Percentiles rank a stretch among this genome's conserved stretches.
phyloP scores from a whole-genome alignment of 2,113 vertebrate species.

The Bostrychus sinensis region DNA sequence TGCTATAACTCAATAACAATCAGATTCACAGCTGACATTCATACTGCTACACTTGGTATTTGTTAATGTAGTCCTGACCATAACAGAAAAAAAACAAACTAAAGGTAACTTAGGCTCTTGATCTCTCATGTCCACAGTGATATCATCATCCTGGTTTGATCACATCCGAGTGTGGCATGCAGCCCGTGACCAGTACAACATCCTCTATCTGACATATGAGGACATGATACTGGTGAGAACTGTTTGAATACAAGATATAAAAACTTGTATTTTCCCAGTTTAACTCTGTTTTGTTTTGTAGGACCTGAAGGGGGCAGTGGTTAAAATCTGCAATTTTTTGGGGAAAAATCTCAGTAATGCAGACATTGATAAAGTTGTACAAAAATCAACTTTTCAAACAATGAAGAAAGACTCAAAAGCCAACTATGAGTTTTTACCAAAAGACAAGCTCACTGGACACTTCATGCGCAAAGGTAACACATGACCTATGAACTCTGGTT shows the following conservation, averaged over 20 bases:
- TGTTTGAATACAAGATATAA: not conserved
- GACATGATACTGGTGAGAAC: conserved; percentile 66
- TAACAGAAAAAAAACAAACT: no score
- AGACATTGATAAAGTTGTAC: conserved; percentile 53
- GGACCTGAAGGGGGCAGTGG: conserved; percentile 66
- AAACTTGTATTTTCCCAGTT: not conserved
- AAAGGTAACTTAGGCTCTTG: not conserved
- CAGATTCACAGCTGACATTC: no score
- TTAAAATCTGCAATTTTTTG: conserved; percentile 68
- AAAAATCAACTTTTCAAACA: conserved; percentile 69
- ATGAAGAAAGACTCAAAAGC: conserved; percentile 73
- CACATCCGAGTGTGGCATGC: conserved; percentile 70
- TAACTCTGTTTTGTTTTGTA: conserved; percentile 14
- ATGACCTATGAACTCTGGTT: not conserved
- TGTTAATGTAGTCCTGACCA: no score
- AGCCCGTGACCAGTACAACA: conserved; percentile 65
- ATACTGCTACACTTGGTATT: no score
- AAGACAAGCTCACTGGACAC: conserved; percentile 33
- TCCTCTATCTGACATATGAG: conserved; percentile 71
- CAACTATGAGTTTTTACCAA: conserved; percentile 70
- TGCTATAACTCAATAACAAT: no score
- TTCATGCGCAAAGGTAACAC: conserved; percentile 74
- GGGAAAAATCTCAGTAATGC: conserved; percentile 59
- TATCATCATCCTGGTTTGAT: conserved; percentile 70
- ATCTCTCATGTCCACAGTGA: conserved; percentile 37